Conservation (phyloP, 2,113 vertebrate genomes). For the Dasyprocta punctata region DNA sequence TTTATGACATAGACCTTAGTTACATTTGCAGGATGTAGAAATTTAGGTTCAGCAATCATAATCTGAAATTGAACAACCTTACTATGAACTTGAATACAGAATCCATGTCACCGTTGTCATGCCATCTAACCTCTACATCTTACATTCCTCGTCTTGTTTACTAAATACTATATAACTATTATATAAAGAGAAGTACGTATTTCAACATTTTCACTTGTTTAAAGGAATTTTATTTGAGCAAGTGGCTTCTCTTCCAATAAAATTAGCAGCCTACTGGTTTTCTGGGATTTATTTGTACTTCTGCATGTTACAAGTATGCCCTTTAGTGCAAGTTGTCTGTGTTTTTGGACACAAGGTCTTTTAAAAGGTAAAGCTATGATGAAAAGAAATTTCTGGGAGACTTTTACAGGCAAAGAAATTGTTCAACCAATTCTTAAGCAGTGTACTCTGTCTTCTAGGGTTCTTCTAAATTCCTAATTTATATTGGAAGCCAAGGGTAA, state of each 20-base stretch:
- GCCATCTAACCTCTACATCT: neutral
- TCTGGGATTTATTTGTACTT: neutral
- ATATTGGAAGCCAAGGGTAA: neutral
- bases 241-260: neutral
- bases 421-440: neutral
- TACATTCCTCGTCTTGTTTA: neutral
- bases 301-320: neutral
- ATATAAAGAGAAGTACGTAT: constrained; percentile 35
- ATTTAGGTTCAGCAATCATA: neutral
- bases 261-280: neutral
- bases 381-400: constrained; percentile 33
- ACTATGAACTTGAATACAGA: constrained; percentile 32
- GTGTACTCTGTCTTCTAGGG: neutral
- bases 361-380: neutral
- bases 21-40: constrained; percentile 32
- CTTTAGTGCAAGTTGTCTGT: neutral
- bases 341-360: neutral
- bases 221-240: constrained; percentile 51
- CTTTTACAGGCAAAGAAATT: constrained; percentile 31
- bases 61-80: constrained; percentile 22
- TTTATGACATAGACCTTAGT: neutral
- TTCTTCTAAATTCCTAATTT: neutral
- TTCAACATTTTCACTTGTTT: constrained; percentile 36
- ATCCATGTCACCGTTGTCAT: neutral
- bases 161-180: neutral